Evolutionary conservation across 2,113 vertebrate species (phyloP), one percentile per base, ranked within the genome.

Genomic region (Callopanchax toddi): DNA sequence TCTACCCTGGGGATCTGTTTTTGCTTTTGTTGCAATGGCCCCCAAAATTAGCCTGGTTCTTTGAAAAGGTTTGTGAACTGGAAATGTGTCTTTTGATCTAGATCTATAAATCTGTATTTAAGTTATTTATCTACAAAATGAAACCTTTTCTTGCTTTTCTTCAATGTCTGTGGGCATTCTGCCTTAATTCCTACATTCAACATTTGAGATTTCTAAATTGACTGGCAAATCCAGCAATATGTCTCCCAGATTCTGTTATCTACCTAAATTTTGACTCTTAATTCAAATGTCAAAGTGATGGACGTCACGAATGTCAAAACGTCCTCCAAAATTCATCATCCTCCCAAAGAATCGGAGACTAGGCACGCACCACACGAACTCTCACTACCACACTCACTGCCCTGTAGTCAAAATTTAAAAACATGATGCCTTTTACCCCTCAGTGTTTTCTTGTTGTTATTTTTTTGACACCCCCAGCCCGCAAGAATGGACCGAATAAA

Each of bases 401-500:
- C 42, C 39, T 40, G 29, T 26, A 70, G 66, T 57, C 32, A 72
- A 60, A 54, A 62, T 65, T 34, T 15, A 42, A 56, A 77, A 71
- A 60, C 61, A 71, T 17, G 20, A 56, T 67, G 42, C 63, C 48
- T 0, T 56, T 48, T 53, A 3, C 58, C 67, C 55, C 17, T 53
- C 25, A 0, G 45, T 39, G 13, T 45, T 60, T 5, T 53, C 18
- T 25, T 60, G 15, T 46, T 32, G 36, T 52, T 64, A 21, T 51
- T 59, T 49, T 43, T 42, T 45, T 73, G 71, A 81, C 74, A 74
- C 54, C 52, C 18, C 23, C 17, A 53, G 32, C 29, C n/a, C 43
- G 21, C 5, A 11, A 64, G 55, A 75, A 65, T 18, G 52, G 58
- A 54, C 60, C 43, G 67, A 75, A 76, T 58, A 76, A 76, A 78